Conservation (phyloP, 2,113 vertebrate genomes). For the Rallus limicola region DNA sequence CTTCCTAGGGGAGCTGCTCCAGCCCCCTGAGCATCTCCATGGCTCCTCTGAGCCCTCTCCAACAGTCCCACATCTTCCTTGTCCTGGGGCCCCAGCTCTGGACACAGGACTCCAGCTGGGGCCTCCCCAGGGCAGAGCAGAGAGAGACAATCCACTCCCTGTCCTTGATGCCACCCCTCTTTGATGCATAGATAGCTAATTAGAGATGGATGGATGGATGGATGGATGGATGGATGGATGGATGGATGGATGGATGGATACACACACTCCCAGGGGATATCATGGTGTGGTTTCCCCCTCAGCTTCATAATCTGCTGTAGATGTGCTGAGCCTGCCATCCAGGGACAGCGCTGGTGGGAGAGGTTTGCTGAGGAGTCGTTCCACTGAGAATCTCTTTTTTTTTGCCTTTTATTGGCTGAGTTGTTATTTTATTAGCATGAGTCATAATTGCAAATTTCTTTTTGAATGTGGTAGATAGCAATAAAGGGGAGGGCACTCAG, state of each 20-base stretch:
- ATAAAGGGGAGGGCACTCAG: neutral
- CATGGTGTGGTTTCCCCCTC: neutral
- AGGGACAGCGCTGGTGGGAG: neutral
- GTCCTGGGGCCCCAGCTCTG: no score
- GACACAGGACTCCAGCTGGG: no score
- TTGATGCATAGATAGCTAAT: no score
- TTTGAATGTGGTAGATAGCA: neutral
- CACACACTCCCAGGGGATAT: neutral
- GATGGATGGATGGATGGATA: neutral
- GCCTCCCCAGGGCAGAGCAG: no score
- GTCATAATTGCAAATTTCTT: neutral
- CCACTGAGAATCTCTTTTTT: neutral
- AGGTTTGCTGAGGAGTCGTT: neutral
- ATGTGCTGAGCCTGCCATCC: neutral
- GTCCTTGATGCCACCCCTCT: no score
- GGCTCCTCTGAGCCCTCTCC: no score
- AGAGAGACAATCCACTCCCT: no score
- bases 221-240: no score
- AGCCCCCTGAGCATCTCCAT: no score
- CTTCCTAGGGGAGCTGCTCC: no score
- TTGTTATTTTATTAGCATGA: neutral
- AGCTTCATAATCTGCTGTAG: neutral
- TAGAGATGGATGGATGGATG: no score
- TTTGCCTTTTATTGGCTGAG: neutral
- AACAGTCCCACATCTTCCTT: no score